These are phyloP conservation scores for Drosophila novamexicana DNA, from an alignment of 1,140 invertebrate species.

Conservation along the genomic window DNA sequence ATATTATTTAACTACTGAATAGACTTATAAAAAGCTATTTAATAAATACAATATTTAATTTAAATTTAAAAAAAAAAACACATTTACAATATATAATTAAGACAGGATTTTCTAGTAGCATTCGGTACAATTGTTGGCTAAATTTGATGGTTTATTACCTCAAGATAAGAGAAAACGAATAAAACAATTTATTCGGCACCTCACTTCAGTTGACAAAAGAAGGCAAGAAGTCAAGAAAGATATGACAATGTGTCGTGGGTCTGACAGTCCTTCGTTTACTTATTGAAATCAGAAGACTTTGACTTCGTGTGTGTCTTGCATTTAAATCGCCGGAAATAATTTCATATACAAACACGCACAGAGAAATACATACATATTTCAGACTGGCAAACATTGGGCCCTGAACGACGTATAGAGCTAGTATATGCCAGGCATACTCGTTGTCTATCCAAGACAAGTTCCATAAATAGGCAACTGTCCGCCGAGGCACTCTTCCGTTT, in stretches of 20 bases:
- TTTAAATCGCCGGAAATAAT: conserved; percentile 83
- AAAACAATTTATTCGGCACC: too few species aligned
- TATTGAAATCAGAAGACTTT: conserved; percentile 52
- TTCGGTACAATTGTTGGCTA: too few species aligned
- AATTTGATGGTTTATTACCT: too few species aligned
- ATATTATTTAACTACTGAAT: too few species aligned
- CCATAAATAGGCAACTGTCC: conserved; percentile 74
- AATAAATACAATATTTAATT: too few species aligned
- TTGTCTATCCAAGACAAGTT: conserved; percentile 68
- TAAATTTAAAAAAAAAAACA: too few species aligned
- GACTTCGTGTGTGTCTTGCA: conserved; percentile 76
- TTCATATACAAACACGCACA: conserved; percentile 57
- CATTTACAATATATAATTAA: too few species aligned
- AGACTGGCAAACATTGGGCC: conserved; percentile 53
- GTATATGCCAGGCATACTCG: conserved; percentile 24
- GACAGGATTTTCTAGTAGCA: too few species aligned
- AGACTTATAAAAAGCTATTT: too few species aligned
- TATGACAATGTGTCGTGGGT: neutral
- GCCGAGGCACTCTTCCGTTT: conserved; percentile 34
- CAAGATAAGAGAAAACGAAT: too few species aligned
- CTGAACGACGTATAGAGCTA: conserved; percentile 15
- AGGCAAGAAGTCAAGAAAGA: too few species aligned
- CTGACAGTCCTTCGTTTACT: conserved; percentile 19
- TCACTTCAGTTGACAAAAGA: neutral
- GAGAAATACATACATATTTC: conserved; percentile 16